These are phyloP conservation scores for Eubasilissa regina DNA, from an alignment of 1,140 invertebrate genomes.

Conservation along the genomic window DNA sequence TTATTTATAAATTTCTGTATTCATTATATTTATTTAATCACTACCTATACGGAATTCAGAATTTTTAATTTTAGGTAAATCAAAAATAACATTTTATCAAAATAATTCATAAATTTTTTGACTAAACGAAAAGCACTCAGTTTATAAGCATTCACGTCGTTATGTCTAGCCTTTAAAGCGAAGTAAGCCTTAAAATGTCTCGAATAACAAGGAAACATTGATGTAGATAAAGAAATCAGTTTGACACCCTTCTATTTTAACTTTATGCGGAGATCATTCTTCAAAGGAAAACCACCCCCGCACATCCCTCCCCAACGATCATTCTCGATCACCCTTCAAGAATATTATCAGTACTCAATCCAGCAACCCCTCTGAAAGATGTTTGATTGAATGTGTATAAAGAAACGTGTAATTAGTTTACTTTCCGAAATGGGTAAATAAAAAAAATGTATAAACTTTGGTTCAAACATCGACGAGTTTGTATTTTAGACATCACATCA, in stretches of 20 bases:
- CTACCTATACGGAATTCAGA: too few species aligned
- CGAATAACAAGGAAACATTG: slow-evolving; percentile 40
- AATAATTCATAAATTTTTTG: too few species aligned
- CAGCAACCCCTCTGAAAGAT: background rate
- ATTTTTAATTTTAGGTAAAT: too few species aligned
- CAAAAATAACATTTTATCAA: too few species aligned
- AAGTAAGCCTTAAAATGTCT: slow-evolving; percentile 16
- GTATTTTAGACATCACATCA: too few species aligned
- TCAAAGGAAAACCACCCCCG: slow-evolving; percentile 34
- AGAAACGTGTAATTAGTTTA: background rate
- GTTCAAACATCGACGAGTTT: too few species aligned
- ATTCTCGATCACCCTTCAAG: background rate
- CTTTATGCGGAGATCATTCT: slow-evolving; percentile 43
- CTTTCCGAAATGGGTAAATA: too few species aligned
- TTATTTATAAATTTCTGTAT: too few species aligned
- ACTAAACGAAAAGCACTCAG: too few species aligned
- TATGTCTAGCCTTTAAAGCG: background rate
- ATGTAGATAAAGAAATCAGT: slow-evolving; percentile 53
- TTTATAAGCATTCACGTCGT: background rate
- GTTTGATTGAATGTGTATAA: slow-evolving; percentile 6
- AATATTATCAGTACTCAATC: slow-evolving; percentile 8
- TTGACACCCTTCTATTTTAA: slow-evolving; percentile 50
- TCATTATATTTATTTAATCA: too few species aligned
- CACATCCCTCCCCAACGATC: background rate
- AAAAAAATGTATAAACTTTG: too few species aligned